phyloP scores from a whole-genome alignment of 2,797 vertebrate genomes.

The Pangasius macronema region DNA sequence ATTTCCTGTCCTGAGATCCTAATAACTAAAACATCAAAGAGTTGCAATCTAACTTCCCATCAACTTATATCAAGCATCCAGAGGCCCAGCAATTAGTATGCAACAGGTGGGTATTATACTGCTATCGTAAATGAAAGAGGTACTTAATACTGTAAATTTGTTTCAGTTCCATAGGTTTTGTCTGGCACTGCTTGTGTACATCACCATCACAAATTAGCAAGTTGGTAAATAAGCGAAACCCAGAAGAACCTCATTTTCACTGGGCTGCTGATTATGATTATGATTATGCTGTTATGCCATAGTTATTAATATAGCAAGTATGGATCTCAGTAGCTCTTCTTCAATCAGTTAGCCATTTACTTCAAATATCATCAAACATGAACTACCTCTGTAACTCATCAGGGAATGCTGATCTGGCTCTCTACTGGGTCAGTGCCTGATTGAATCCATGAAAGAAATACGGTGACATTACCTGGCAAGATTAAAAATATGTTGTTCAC shows the following conservation, averaged over 20 bases:
- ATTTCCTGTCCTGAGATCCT: slow-evolving; percentile 36
- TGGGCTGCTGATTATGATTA: background rate
- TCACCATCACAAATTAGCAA: background rate
- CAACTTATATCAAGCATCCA: slow-evolving; percentile 23
- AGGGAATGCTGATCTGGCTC: background rate
- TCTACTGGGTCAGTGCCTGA: slow-evolving; percentile 11
- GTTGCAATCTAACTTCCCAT: background rate
- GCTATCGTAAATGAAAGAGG: slow-evolving; percentile 3
- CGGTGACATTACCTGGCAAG: background rate
- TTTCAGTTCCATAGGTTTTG: slow-evolving; percentile 17
- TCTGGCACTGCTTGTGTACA: slow-evolving; percentile 15
- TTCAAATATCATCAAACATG: slow-evolving; percentile 8
- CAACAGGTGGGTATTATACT: slow-evolving; percentile 2
- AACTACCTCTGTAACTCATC: background rate
- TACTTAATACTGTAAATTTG: slow-evolving; percentile 15
- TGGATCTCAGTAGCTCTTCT: background rate
- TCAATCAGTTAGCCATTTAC: background rate
- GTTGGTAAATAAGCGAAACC: background rate
- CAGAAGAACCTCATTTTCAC: background rate
- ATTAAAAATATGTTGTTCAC: background rate
- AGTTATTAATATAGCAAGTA: background rate
- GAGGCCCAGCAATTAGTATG: slow-evolving; percentile 17
- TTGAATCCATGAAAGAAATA: slow-evolving; percentile 16
- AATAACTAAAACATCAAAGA: slow-evolving; percentile 23
- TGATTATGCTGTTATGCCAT: too few relatives aligned